Evolutionary conservation across 2,113 vertebrate species (phyloP).

Genomic region (Lampris incognitus): DNA sequence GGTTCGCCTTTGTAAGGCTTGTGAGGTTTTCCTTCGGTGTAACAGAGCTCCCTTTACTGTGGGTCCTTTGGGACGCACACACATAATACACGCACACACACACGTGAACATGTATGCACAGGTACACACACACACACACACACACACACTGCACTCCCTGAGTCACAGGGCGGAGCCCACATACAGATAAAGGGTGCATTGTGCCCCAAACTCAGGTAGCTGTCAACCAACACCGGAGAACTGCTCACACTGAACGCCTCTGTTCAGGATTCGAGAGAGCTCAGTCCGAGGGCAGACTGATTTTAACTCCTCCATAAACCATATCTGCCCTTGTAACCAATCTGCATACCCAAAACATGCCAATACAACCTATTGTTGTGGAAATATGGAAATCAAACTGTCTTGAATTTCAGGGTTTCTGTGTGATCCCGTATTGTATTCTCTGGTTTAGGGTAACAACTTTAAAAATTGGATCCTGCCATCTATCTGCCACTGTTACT

Average conservation of each 20-base stretch:
- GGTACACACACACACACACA: conserved; percentile 36
- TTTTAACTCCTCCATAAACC: conserved; percentile 54
- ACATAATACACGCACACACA: conserved; percentile 29
- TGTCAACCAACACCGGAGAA: conserved; percentile 77
- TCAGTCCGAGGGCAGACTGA: conserved; percentile 58
- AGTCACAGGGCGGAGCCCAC: conserved; percentile 77
- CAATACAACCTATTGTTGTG: conserved; percentile 29
- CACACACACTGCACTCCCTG: conserved; percentile 56
- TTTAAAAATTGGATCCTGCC: no score
- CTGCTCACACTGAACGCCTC: conserved; percentile 68
- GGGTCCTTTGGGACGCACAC: conserved; percentile 54
- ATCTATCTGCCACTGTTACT: no score
- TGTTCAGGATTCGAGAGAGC: conserved; percentile 62
- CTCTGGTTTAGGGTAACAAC: no score
- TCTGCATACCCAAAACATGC: conserved; percentile 29
- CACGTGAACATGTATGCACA: conserved; percentile 36
- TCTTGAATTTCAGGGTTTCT: no score
- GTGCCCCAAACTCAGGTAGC: conserved; percentile 73
- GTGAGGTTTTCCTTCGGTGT: conserved; percentile 9
- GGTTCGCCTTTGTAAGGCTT: conserved; percentile 68
- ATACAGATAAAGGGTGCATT: conserved; percentile 77
- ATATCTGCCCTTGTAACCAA: conserved; percentile 23
- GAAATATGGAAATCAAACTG: conserved; percentile 11
- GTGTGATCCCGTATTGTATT: no score
- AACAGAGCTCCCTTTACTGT: conserved; percentile 78